Evolutionary conservation across 1,140 invertebrate genomes (phyloP), one percentile per base, ranked within the genome.

Genomic region (Drosophila azteca): DNA sequence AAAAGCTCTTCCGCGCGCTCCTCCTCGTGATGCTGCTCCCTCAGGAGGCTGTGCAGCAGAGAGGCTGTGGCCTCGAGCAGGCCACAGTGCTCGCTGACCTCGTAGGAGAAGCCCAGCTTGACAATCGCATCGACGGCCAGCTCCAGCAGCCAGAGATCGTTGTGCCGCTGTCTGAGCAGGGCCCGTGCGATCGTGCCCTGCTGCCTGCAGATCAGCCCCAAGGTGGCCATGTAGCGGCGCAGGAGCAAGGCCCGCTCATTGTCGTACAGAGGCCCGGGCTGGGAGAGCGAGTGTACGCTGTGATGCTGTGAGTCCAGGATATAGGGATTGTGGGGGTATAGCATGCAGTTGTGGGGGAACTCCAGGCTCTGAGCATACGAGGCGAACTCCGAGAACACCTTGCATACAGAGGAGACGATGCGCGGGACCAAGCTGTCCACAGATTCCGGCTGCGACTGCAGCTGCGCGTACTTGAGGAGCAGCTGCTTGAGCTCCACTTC

Each of bases 101-200:
- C 90, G n/a, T 53, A 51, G 5, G 87, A 88, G 43, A 82, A 83
- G 9, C 90, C 77, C 48, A 91, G 54, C 35, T 78, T 89, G 2
- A 57, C 39, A 7, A 91, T 69, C 13, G 83, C 78, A 43, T 90
- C 76, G 20, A 51, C 68, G 5, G 57, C 61, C 26, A 91, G 52
- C 35, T 91, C 68, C 7, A 88, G 15, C 13, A 91, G 5, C 22
- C 62, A 64, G 13, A 74, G 57, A 22, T 83, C 70, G 1, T 71
- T 73, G 45, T 77, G 67, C n/a, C 78, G 68, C 20, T 66, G 43
- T 11, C 53, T 7, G 6, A 91, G 41, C 2, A 91, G 53, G 4
- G 69, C 49, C 0, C 54, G 44, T 0, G 64, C 62, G 29, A 91
- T 52, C 1, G 39, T 48, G 5, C 44, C 50, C 11, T 82, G 39